phyloP scores from a whole-genome alignment of 2,797 vertebrate species.

The Phalloptychus januarius region DNA sequence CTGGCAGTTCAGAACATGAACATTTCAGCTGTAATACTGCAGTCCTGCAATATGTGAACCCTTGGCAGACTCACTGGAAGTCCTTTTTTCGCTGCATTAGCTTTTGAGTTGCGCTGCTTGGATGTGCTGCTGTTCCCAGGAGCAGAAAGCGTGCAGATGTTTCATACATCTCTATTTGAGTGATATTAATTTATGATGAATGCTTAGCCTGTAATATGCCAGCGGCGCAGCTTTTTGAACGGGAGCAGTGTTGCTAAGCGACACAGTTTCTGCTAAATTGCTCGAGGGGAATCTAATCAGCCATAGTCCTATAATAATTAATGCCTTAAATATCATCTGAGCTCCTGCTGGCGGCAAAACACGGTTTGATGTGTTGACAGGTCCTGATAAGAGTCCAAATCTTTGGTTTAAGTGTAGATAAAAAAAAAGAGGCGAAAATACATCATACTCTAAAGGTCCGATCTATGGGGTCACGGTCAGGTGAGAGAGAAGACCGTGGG shows the following conservation, averaged over 20 bases:
- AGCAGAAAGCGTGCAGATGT: conserved; percentile 38
- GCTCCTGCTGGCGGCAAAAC: conserved; percentile 58
- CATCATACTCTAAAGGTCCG: conserved; percentile 5
- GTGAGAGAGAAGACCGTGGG: conserved; percentile 1
- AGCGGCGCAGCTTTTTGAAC: conserved; percentile 38
- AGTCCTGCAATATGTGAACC: conserved; percentile 42
- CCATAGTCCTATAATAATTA: conserved; percentile 70
- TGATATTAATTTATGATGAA: conserved; percentile 63
- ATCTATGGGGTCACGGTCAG: conserved; percentile 6
- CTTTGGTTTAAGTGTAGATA: conserved; percentile 34
- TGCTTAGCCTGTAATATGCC: conserved; percentile 50
- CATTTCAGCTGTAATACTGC: conserved; percentile 18
- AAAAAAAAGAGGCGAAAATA: conserved; percentile 34
- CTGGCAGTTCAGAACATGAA: conserved; percentile 45
- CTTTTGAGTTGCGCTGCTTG: conserved; percentile 28
- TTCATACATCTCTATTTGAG: conserved; percentile 48
- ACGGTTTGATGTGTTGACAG: conserved; percentile 57
- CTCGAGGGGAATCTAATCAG: conserved; percentile 65
- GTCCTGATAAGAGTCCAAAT: conserved; percentile 37
- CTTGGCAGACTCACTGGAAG: conserved; percentile 39
- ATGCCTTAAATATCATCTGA: conserved; percentile 61
- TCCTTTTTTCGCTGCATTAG: conserved; percentile 25
- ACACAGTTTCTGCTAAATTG: conserved; percentile 61
- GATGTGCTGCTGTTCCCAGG: background rate
- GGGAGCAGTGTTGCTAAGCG: conserved; percentile 69